Base-by-base conservation (phyloP, 2,797 vertebrate genomes). In the Enteromius thamalakanensis region DNA sequence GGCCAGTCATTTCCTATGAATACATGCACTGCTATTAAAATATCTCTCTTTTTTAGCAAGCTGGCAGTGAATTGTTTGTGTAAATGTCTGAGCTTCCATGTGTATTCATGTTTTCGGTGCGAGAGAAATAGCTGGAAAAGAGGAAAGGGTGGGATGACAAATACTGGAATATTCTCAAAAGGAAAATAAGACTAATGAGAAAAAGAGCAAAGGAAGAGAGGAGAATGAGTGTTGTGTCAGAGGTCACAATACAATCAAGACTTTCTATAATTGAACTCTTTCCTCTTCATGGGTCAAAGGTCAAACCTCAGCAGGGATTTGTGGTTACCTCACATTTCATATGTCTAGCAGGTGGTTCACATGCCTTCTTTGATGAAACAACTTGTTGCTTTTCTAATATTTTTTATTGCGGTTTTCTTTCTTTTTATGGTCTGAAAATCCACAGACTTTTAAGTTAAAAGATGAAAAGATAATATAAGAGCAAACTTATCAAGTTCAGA, bases 331-430 rank as follows among this genome's bases (percentile, higher is more conserved):
- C 69, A 21, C 32, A 84, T 79, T 83, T 81, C 64, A 82, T 32
- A 79, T 81, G 84, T 51, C 37, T 77, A 65, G 86, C 88, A 89
- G 87, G 88, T 89, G 87, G 78, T 75, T 85, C 82, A 71, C 76
- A 82, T 15, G n/a, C 75, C 1, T 42, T 64, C 14, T 29, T 67
- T 58, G 51, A 34, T 55, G 37, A 37, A 71, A 71, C 11, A 34
- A 71, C 34, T 42, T 70, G 4, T 17, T 1, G 11, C 10, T 58
- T 29, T 51, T 47, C 9, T n/a, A 34, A 37, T 26, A 14, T 37
- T 67, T 34, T 51, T 64, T 19, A n/a, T 75, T 81, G 19, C 6
- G n/a, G 40, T 80, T 45, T 10, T 17, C 37, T 58, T 0, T 76
- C 15, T 79, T 10, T 62, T 37, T 71, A 6, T 55, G 64, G 8